Evolutionary conservation across 2,888 invertebrate species (phyloP), one percentile per base, ranked within the genome.

Genomic region (Aproaerema taeniolella): DNA sequence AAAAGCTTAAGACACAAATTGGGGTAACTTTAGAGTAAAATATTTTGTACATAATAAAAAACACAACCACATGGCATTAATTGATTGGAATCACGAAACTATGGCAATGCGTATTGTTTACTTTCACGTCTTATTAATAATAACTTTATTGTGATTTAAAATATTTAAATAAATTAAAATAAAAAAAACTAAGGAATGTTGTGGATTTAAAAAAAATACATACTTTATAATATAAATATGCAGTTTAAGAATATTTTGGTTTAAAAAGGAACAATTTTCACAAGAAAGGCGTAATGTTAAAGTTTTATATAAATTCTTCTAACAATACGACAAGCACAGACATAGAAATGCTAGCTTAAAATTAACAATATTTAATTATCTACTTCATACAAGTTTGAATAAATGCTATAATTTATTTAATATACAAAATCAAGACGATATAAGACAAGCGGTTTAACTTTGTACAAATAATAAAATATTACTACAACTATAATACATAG

Each of bases 1-100:
- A 38, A 38, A 38, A 34, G 20, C 31, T 36, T n/a, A n/a, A n/a
- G n/a, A 43, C 26, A 51, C 53, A 13, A 29, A 33, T 78, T 76
- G 75, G 72, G 85, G 83, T 83, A 85, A 85, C 83, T 77, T 64
- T 56, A 72, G 66, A 69, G n/a, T n/a, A n/a, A n/a, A 47, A 64
- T 61, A 68, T 78, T n/a, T 80, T 82, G 78, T 82, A 83, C 77
- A 79, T 57, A 62, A 68, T 44, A 64, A 70, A 78, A 82, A 79
- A 83, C 81, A 85, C 83, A 83, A 83, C 82, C 80, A 61, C 53
- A 81, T 83, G 79, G 79, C 81, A 76, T 77, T 62, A 16, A 26
- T 41, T 20, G 24, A 8, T 20, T 14, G 7, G 7, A 12, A 16
- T 31, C 16, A 14, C 16, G 16, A 11, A 32, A 33, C 9, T 39